Percentiles rank a stretch among this genome's conserved stretches.
phyloP scores from a whole-genome alignment of 2,888 invertebrate genomes.

The Mactromeris polynyma region DNA sequence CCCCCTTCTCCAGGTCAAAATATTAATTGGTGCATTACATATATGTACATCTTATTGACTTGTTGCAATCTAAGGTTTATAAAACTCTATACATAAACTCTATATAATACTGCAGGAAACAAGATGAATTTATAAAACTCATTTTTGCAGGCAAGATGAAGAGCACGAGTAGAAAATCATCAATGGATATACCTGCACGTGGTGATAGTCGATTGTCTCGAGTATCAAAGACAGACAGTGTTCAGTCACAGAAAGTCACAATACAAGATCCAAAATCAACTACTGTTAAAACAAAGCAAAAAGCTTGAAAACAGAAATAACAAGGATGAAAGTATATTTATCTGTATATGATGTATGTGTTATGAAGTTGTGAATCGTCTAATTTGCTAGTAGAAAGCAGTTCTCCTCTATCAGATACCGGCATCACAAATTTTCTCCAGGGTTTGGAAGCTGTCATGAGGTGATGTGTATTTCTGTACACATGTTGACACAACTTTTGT shows the following conservation, averaged over 20 bases:
- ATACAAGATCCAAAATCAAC: constrained; percentile 44
- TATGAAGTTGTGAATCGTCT: neutral
- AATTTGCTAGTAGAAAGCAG: neutral
- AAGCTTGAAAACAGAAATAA: neutral
- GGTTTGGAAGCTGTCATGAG: too few species aligned
- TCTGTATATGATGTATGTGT: neutral
- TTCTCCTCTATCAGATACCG: neutral
- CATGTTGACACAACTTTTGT: too few species aligned
- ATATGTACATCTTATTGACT: too few species aligned
- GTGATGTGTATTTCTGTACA: too few species aligned
- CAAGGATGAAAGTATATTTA: neutral
- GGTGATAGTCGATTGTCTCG: constrained; percentile 38
- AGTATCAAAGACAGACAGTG: constrained; percentile 36
- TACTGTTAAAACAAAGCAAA: constrained; percentile 10
- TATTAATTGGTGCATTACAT: too few species aligned
- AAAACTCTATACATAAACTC: too few species aligned
- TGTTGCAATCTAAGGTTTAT: too few species aligned
- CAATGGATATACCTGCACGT: constrained; percentile 31
- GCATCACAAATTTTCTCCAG: neutral
- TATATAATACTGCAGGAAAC: too few species aligned
- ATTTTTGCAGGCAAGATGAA: constrained; percentile 46
- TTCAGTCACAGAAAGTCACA: constrained; percentile 26
- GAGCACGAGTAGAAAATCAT: constrained; percentile 50
- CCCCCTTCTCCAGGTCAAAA: too few species aligned
- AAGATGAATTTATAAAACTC: too few species aligned